Base-by-base conservation (phyloP, 1,140 invertebrate genomes). In the Euwallacea fornicatus region DNA sequence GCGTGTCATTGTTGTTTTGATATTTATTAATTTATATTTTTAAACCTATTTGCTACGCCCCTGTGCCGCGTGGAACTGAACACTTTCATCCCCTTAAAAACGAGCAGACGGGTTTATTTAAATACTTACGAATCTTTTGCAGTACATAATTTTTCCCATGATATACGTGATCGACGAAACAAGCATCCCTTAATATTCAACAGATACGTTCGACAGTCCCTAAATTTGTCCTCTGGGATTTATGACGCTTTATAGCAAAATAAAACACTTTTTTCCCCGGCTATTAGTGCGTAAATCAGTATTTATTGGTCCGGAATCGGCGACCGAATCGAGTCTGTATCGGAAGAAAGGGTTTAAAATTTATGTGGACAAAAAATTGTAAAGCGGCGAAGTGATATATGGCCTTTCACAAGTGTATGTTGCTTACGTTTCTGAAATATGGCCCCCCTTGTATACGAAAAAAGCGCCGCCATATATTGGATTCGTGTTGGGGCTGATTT, bases 221-320 rank as follows among this genome's bases (percentile, higher is more conserved):
- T 68, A 68, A 68, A 68, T 68, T 66, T 66, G 64, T 63, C 58
- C 56, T 21, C 13, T n/a, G 13, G 43, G 55, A 76, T 77, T 77
- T 77, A 77, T 77, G 76, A 77, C 76, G 69, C 71, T 69, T 78
- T 77, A 78, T 77, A 76, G 73, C 72, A 72, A 78, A 78, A 78
- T 78, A 78, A 78, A 77, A 72, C 69, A 78, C 76, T 77, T 77
- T 77, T 78, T 76, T 74, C 74, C 67, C 67, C 71, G 56, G 68
- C 75, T 66, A 76, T 76, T 75, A 78, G 73, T 78, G 69, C 77
- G 77, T 78, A 78, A 78, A 78, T 78, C 77, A 78, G 76, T 75
- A 78, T 78, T 78, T 78, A 78, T 78, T 76, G 77, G 73, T 71
- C 69, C 71, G 74, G 74, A 78, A 78, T 76, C 75, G 75, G 16